Base-by-base conservation (phyloP, 2,797 vertebrate genomes). In the Nannoperca australis region DNA sequence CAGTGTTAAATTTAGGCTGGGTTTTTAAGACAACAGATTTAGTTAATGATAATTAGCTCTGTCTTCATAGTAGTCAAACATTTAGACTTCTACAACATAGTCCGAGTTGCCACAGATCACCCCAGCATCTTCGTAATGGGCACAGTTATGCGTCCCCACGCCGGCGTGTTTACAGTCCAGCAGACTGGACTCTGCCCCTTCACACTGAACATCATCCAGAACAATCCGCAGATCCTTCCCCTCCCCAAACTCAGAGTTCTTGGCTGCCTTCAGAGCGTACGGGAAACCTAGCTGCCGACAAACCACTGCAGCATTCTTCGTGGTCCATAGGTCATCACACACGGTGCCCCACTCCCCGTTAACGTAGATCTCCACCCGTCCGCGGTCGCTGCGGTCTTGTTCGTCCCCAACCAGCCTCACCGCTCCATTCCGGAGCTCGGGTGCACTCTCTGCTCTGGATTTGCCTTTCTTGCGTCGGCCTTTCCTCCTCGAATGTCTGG, bases 221-320 rank as follows among this genome's bases (percentile, higher is more conserved):
- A 97, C 92, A 51, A 99, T 97, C 9, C 70, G 95, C 64, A 98
- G 92, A 0, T 90, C 40, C 1, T 3, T 88, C 3, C 96, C 97
- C 74, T 97, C 95, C 2, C 98, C 97, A 1, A 98, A 99, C 82
- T 98, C 96, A 0, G 97, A 95, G 22, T 96, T 94, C 90, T 96
- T 97, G 80, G 92, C 70, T 12, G 98, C 98, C 51, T 96, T 94
- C 30, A 94, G 79, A 0, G 83, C 95, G 0, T 92, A 56, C 1
- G 62, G 87, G 78, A 96, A 99, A 58, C 98, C 98, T 50, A 99
- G 92, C 93, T 99, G 98, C 42, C 85, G 95, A 78, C 98, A 99
- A 67, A 98, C 97, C 36, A 99, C 97, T 0, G 84, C 62, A 0
- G 97, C 97, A 0, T 95, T 96, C 0, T 87, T 63, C 1, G 10